Conservation (phyloP, 2,888 invertebrate genomes). For the Plutella xylostella region DNA sequence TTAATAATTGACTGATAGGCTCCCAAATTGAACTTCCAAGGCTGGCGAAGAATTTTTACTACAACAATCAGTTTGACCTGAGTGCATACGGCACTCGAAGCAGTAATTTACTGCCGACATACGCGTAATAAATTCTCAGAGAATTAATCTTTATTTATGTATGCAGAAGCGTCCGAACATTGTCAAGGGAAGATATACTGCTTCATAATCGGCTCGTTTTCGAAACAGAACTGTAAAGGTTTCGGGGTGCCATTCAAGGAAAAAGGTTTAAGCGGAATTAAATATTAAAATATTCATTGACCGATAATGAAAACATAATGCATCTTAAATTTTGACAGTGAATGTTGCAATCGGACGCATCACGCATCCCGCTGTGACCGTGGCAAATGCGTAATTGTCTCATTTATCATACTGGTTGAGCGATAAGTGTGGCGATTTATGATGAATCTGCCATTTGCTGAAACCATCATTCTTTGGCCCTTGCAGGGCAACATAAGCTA, state of each 20-base stretch:
- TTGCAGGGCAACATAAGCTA: too few relatives aligned
- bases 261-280: neutral
- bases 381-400: slow-evolving; percentile 3
- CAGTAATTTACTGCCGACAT: too few relatives aligned
- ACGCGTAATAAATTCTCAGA: too few relatives aligned
- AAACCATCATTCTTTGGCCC: too few relatives aligned
- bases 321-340: neutral
- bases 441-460: too few relatives aligned
- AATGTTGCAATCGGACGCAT: neutral
- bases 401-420: neutral
- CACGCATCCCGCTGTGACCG: neutral
- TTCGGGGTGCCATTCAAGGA: neutral
- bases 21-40: too few relatives aligned
- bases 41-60: too few relatives aligned
- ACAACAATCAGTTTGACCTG: too few relatives aligned
- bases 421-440: too few relatives aligned
- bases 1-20: too few relatives aligned
- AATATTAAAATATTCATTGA: slow-evolving; percentile 4
- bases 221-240: slow-evolving; percentile 2
- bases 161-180: neutral
- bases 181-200: slow-evolving; percentile 1
- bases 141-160: too few relatives aligned
- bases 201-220: neutral
- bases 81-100: too few relatives aligned
- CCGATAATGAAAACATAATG: neutral